Evolutionary conservation across 2,797 vertebrate species (phyloP).

Genomic region (Macropodus opercularis): DNA sequence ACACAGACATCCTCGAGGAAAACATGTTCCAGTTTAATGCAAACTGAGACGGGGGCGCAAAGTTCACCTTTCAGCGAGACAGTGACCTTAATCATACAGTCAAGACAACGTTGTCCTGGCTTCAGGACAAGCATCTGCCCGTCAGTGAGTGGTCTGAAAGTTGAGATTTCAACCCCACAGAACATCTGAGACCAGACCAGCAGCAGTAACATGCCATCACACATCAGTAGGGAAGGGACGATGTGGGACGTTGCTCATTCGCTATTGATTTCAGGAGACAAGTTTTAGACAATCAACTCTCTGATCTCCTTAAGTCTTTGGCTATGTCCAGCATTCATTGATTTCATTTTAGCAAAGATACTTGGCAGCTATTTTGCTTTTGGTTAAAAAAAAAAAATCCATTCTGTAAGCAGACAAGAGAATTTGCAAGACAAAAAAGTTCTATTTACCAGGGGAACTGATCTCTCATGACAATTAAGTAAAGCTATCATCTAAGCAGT

Average conservation of each 20-base stretch:
- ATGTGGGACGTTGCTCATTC: slow-evolving; percentile 15
- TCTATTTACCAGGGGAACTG: neutral
- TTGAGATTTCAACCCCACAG: too few species aligned
- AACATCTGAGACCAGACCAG: neutral
- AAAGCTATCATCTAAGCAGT: neutral
- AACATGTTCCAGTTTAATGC: neutral
- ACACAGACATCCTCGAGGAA: neutral
- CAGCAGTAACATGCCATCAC: neutral
- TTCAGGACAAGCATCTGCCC: too few species aligned
- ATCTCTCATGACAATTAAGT: neutral
- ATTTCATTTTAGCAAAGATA: slow-evolving; percentile 21
- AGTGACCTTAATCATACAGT: too few species aligned
- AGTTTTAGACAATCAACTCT: slow-evolving; percentile 4
- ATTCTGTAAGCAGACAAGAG: neutral
- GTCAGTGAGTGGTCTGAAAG: too few species aligned
- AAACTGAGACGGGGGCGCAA: too few species aligned
- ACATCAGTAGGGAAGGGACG: neutral
- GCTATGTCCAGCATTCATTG: slow-evolving; percentile 8
- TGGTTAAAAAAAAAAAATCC: neutral
- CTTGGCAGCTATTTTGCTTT: slow-evolving; percentile 13
- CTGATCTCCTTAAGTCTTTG: neutral
- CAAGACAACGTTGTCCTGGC: too few species aligned
- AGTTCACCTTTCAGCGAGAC: too few species aligned
- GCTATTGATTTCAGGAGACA: slow-evolving; percentile 29
- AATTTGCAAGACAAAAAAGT: neutral